Evolutionary conservation across 2,113 vertebrate species (phyloP), one percentile per base, ranked within the genome.

Genomic region (Pao palembangensis): DNA sequence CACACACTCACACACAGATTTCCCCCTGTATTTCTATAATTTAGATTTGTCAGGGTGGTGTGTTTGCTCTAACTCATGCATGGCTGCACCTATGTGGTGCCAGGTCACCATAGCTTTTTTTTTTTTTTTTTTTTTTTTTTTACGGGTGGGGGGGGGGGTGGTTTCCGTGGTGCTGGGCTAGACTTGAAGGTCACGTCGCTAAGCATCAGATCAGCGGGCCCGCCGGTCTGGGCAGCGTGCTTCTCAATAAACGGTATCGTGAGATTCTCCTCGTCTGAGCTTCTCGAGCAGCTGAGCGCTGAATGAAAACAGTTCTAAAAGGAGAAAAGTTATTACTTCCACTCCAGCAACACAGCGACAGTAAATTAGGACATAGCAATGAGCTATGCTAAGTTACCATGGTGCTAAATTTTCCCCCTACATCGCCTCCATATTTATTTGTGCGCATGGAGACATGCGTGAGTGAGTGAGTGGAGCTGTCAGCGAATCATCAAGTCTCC

Each of bases 101-200:
- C 38, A 20, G 67, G 59, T 48, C 53, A 44, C 75, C 44, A 51
- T 52, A 61, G 67, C n/a, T n/a, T n/a, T n/a, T n/a, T n/a, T n/a
- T n/a, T n/a, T n/a, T n/a, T n/a, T n/a, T n/a, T n/a, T n/a, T n/a
- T n/a, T n/a, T n/a, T n/a, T n/a, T n/a, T n/a, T n/a, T n/a, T n/a
- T n/a, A n/a, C n/a, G n/a, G n/a, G n/a, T n/a, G n/a, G n/a, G n/a
- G n/a, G 17, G 47, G 46, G 46, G 16, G 2, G 44, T 2, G 79
- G 62, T 61, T 79, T 72, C 68, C 17, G 54, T 50, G 64, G 75
- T 34, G 71, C 75, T 47, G 77, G 73, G 64, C 50, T 67, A 64
- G 71, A 87, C 19, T 76, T 79, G 80, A 88, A 87, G 85, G 85
- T 87, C 85, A 86, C 57, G 87, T 88, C 85, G 59, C 77, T 71